Conservation (phyloP, 2,888 invertebrate species). For the Drosophila colorata region DNA sequence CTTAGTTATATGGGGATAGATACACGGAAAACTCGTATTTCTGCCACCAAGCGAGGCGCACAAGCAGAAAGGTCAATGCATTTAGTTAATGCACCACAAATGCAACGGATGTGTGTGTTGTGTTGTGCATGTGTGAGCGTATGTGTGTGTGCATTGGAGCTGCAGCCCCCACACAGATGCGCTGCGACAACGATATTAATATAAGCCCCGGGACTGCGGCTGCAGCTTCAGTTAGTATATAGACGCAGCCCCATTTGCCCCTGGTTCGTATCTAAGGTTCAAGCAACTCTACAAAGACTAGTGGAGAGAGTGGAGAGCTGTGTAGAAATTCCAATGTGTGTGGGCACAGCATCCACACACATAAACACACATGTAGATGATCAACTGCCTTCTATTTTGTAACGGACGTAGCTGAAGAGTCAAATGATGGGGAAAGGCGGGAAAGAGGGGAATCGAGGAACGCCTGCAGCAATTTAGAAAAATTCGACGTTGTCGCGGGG, state of each 20-base stretch:
- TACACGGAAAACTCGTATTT: conserved; percentile 78
- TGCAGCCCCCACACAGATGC: conserved; percentile 72
- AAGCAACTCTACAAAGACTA: conserved; percentile 64
- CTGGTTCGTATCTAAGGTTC: conserved; percentile 64
- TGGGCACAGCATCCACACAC: conserved; percentile 55
- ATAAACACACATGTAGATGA: conserved; percentile 11
- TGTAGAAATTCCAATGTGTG: conserved; percentile 48
- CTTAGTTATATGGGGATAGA: conserved; percentile 69
- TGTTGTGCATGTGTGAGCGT: conserved; percentile 27
- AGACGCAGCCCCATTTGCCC: conserved; percentile 29
- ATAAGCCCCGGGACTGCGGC: conserved; percentile 41
- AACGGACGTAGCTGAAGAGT: conserved; percentile 54
- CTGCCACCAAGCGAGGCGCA: conserved; percentile 66
- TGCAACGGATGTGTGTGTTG: conserved; percentile 26
- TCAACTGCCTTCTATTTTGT: conserved; percentile 59
- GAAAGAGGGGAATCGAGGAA: neutral
- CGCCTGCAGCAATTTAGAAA: conserved; percentile 5
- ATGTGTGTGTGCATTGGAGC: conserved; percentile 37
- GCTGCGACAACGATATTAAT: conserved; percentile 57
- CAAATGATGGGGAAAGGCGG: neutral
- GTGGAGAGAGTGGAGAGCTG: conserved; percentile 9
- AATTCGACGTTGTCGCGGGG: conserved; percentile 6
- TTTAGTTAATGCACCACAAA: conserved; percentile 73
- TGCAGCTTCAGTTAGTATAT: conserved; percentile 21
- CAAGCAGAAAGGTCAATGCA: conserved; percentile 75